Evolutionary conservation across 2,113 vertebrate species (phyloP), one percentile per base, ranked within the genome.

Genomic region (Melospiza melodia): DNA sequence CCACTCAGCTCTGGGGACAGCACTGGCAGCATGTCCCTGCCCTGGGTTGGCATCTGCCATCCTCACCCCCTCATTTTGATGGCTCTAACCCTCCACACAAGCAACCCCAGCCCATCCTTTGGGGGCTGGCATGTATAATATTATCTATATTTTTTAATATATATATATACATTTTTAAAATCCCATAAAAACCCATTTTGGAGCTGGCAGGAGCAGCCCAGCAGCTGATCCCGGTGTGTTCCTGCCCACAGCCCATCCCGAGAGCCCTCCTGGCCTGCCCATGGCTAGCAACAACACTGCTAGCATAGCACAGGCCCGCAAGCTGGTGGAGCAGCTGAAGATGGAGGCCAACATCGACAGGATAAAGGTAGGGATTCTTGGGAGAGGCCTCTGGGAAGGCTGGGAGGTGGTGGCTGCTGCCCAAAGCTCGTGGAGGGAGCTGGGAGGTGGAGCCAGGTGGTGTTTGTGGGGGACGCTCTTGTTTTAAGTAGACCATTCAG

Each of bases 241-340:
- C 89, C 39, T 79, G 69, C 87, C 95, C 62, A 0, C 94, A 98
- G 98, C 58, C 89, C 43, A 1, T 11, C 89, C 74, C 24, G 44
- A 76, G 86, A 90, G 61, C 27, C 2, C 10, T 19, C 43, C 33
- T 73, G 76, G 94, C 81, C 48, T n/a, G 82, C 97, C 88, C 71
- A 99, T 99, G 99, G 99, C 99, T 94, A 99, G 99, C 98, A 99
- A 99, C 98, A 99, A 99, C 97, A 99, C 99, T 23, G 99, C 99
- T 97, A 98, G 98, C 98, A 99, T 99, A 82, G 99, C 99, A 2
- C 99, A 99, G 93, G 99, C 99, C 95, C 98, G 99, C 96, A 99
- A 99, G 98, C 99, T 99, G 98, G 99, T 99, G 97, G 99, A 99
- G 87, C 99, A 99, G 98, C 99, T 99, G 90, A 99, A 99, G 98